Base-by-base conservation (phyloP, 1,140 invertebrate genomes). In the Acarapis woodi region DNA sequence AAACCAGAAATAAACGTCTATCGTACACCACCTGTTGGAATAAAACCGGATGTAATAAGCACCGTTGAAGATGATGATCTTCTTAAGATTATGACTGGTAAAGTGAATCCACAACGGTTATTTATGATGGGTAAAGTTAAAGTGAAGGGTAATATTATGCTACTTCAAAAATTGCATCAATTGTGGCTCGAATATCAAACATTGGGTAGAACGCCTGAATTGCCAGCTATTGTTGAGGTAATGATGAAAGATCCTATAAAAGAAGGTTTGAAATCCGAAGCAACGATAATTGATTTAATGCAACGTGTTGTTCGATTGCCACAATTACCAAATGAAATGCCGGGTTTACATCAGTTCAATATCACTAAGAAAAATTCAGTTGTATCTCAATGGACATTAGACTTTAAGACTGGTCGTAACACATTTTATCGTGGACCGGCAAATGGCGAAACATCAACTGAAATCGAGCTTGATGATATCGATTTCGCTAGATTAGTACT, bases 71-170 rank as follows among this genome's bases (percentile, higher is more conserved):
- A 50, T 43, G 49, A 50, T 32, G 49, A 50, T 40, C 33, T 50
- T n/a, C 40, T 50, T 36, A 40, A 43, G 18, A 29, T 50, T 21
- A 71, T 75, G 25, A 50, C 68, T 15, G 80, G 80, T 23, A 76
- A 82, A 57, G 56, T 88, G 4, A 79, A 76, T 55, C 71, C 80
- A 28, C 82, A 88, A 58, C 63, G 70, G 47, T 36, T 36, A 4
- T 93, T 85, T 53, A 74, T 88, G 70, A 71, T 70, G 50, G 79
- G 80, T 16, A 80, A 79, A 55, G 51, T 90, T 35, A 88, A 88
- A 58, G 68, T 88, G 23, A 67, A 70, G 48, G 85, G 85, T 39
- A 88, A 90, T 50, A 71, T 90, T 29, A 82, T 88, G 76, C 54
- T 90, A 4, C 71, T 76, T 3, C 82, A 88, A 57, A 90, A 88